phyloP scores from a whole-genome alignment of 2,797 vertebrate species.

The Betta splendens region DNA sequence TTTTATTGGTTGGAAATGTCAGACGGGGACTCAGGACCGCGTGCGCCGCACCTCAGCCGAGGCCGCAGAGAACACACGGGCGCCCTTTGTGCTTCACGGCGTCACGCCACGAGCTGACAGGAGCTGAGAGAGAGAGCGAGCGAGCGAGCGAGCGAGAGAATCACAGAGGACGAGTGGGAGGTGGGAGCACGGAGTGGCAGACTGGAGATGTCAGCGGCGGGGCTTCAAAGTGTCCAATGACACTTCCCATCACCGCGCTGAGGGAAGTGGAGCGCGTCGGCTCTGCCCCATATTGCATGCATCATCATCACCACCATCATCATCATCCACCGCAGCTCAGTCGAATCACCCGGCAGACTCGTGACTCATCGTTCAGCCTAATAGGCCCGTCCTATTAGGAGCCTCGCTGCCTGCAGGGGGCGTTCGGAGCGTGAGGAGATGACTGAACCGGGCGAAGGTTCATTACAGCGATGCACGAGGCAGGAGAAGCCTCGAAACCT shows the following conservation, averaged over 20 bases:
- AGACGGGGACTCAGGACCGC: too few species aligned
- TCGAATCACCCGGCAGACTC: slow-evolving; percentile 48
- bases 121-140: slow-evolving; percentile 19
- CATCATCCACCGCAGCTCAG: slow-evolving; percentile 29
- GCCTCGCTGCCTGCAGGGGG: slow-evolving; percentile 12
- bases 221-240: slow-evolving; percentile 62
- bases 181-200: slow-evolving; percentile 37
- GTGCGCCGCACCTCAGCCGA: too few species aligned
- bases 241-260: slow-evolving; percentile 57
- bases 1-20: too few species aligned
- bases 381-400: slow-evolving; percentile 40
- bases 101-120: slow-evolving; percentile 55
- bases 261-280: slow-evolving; percentile 65
- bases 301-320: too few species aligned
- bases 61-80: too few species aligned
- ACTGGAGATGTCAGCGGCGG: slow-evolving; percentile 40
- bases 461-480: slow-evolving; percentile 2
- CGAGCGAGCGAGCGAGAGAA: slow-evolving; percentile 4
- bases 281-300: slow-evolving; percentile 45
- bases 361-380: slow-evolving; percentile 67
- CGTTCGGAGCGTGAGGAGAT: slow-evolving; percentile 18
- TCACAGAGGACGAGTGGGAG: slow-evolving; percentile 34
- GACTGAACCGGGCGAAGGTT: slow-evolving; percentile 20
- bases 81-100: too few species aligned
- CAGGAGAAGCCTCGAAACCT: slow-evolving; percentile 4